Base-by-base conservation (phyloP, 1,140 invertebrate species). In the Ladona fulva region DNA sequence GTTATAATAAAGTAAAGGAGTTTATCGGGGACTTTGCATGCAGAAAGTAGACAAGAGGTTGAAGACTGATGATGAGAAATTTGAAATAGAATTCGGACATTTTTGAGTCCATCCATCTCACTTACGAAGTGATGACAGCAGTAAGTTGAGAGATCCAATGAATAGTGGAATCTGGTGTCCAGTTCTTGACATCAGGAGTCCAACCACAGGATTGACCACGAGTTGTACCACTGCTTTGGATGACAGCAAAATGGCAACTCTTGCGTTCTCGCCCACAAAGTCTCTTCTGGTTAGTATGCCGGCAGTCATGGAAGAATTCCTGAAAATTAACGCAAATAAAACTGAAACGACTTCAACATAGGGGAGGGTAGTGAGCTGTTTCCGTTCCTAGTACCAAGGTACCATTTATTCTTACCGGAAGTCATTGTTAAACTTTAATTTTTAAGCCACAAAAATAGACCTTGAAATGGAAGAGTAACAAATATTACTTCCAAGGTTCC, bases 201-300 rank as follows among this genome's bases (percentile, higher is more conserved):
- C 94, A 73, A 96, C 89, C 59, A 94, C 87, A 3, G 94, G 94
- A 85, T 96, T 97, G 80, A 92, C 88, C 78, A 94, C 84, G 79
- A 97, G 88, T 86, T 97, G 95, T 11, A 96, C 90, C 52, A 96
- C 85, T 37, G 95, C 94, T 86, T 96, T 96, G 29, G 93, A 94
- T 59, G 94, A 94, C 79, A 96, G 88, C 79, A 97, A 85, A 19
- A 95, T 84, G 24, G 94, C 95, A 42, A 96, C 89, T 81, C 90
- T 87, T 8, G 91, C 90, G 83, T 95, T 94, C 83, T 94, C 93
- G 59, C 87, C 86, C 80, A 86, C 84, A 0, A 85, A 81, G 42
- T 83, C 82, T 80, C 81, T 80, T 77, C 79, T 25, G 29, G 11
- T 66, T 24, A 66, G 12, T 16, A 66, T 66, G n/a, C 52, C 52